Evolutionary conservation across 1,140 invertebrate genomes (phyloP), one percentile per base, ranked within the genome.

Genomic region (Aleiodes sp.): DNA sequence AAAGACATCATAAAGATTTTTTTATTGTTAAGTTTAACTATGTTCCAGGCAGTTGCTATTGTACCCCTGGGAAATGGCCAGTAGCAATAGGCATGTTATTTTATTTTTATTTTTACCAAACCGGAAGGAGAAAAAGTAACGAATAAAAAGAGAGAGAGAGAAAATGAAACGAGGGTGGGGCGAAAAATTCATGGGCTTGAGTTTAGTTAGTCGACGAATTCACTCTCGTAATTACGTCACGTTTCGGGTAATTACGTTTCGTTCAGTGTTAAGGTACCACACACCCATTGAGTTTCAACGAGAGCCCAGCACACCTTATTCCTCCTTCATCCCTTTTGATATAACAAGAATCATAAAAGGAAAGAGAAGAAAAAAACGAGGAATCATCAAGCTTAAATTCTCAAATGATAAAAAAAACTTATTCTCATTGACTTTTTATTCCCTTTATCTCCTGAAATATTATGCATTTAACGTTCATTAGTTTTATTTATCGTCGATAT

Each of bases 221-320:
- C 33, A 39, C 60, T 62, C 37, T 62, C 14, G 60, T 62, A 62
- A 62, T 39, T 62, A 33, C 21, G 60, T 62, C 60, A 62, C 60
- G 60, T 62, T 62, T 37, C 60, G 60, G 60, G 33, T 62, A 62
- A 62, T 62, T 62, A 62, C 33, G 60, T 39, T 35, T 19, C 37
- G 37, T 39, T 33, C 21, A 62, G 60, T 41, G 33, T 39, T 21
- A 62, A 62, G 19, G 31, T 19, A 52, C 16, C 19, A 24, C 16
- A 10, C 59, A 16, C n/a, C 29, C 19, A 19, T 37, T 39, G 16
- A 21, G 24, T 37, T 19, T 21, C 37, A 62, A 39, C 60, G 60
- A 62, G 37, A n/a, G n/a, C n/a, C n/a, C n/a, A n/a, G n/a, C n/a
- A n/a, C n/a, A n/a, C n/a, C n/a, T n/a, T n/a, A n/a, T n/a, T n/a